These are phyloP conservation scores for Stenotaenia linearis DNA, from an alignment of 2,888 invertebrate genomes.

Conservation along the genomic window DNA sequence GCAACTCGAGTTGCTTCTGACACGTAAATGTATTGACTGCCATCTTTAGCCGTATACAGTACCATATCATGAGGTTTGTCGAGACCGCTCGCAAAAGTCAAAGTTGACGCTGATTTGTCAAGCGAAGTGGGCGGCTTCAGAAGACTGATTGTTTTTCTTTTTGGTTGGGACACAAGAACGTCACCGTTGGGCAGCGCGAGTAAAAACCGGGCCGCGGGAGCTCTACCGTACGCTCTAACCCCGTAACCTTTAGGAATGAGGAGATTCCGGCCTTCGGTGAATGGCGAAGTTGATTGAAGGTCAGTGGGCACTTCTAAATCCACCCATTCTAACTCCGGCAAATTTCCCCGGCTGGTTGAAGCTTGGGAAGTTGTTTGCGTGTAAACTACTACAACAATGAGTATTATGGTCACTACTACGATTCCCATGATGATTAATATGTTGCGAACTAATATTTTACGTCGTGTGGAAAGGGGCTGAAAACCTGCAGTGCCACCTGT, in stretches of 20 bases:
- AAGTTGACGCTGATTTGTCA: not conserved
- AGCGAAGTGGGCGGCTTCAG: not conserved
- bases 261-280: not conserved
- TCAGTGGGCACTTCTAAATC: not conserved
- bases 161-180: constrained; percentile 12
- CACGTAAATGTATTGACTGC: not conserved
- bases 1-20: constrained; percentile 6
- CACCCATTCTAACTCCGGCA: not conserved
- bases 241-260: not conserved
- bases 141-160: not conserved
- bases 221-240: not conserved
- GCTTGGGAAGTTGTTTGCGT: not conserved
- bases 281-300: not conserved
- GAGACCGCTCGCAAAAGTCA: not conserved
- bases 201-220: not conserved
- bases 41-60: not conserved
- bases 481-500: not conserved
- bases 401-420: not conserved
- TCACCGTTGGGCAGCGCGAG: not conserved
- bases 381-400: not conserved
- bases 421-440: not conserved
- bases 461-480: not conserved
- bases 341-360: not conserved
- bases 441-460: not conserved
- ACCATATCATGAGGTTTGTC: constrained; percentile 29